A percentile compares a stretch with the other conserved stretches of the same genome.
Conservation (phyloP, 2,888 invertebrate genomes). For the Dicranocentrus wangi region DNA sequence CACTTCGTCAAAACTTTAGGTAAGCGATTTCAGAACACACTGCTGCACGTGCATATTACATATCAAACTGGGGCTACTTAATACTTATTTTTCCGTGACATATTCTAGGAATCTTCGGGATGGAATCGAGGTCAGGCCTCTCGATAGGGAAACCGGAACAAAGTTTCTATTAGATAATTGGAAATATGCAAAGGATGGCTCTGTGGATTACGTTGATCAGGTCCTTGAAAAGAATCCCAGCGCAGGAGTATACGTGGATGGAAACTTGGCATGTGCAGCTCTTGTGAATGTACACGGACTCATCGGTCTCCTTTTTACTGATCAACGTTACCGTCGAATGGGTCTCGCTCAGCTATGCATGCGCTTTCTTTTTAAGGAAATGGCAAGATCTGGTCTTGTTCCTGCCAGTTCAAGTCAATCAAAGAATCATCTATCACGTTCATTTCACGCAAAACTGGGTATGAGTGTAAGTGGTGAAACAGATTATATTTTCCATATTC, state of each 20-base stretch:
- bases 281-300: conserved; percentile 51
- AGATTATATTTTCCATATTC: conserved; percentile 52
- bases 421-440: conserved; percentile 35
- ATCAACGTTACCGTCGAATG: conserved; percentile 21
- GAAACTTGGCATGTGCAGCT: conserved; percentile 37
- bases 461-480: conserved; percentile 54
- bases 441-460: conserved; percentile 41
- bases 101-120: conserved; percentile 17
- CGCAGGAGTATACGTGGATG: conserved; percentile 40
- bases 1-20: conserved; percentile 31
- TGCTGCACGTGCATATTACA: not conserved
- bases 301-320: conserved; percentile 42
- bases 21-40: no score
- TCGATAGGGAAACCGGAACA: conserved; percentile 41
- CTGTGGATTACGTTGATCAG: conserved; percentile 35
- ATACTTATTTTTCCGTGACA: no score
- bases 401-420: conserved; percentile 45
- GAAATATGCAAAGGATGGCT: conserved; percentile 44
- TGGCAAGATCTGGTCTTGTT: conserved; percentile 28
- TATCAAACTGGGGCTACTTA: not conserved
- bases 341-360: conserved; percentile 54
- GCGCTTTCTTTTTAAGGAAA: conserved; percentile 52
- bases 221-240: conserved; percentile 35
- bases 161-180: conserved; percentile 53
- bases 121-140: conserved; percentile 38